Base-by-base conservation (phyloP, 92 coral and sea anemone genomes). In the Palythoa grandiflora region DNA sequence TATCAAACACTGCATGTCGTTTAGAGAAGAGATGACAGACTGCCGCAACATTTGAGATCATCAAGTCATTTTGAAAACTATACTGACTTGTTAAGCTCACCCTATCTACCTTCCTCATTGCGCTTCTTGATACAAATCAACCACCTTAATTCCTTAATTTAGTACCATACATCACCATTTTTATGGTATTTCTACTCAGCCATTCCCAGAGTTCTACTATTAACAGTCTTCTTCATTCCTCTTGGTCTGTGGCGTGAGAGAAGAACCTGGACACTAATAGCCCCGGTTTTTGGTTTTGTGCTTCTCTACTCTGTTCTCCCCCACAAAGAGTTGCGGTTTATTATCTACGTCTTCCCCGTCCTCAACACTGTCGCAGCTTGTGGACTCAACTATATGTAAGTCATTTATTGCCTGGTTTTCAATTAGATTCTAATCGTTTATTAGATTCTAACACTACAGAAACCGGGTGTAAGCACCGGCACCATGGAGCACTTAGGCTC, bases 121-220 rank as follows among this genome's bases (percentile, higher is more conserved):
- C 50, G 3, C 50, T 8, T 1, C 50, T 8, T 28, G 28, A 0
- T 44, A 44, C 5, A 44, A 2, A 44, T 44, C 50, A 44, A 3
- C 4, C 50, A 44, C 50, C 6, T 44, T 44, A 4, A 44, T 16
- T 92, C 94, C 94, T 94, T 95, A 21, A 95, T 86, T 12, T n/a
- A 8, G 1, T 39, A n/a, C 2, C 85, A 96, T 98, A 96, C 99
- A 73, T 94, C 92, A 15, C 99, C 99, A 59, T 96, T 96, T 65
- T 85, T 95, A 3, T 97, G 99, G 99, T 97, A 97, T 55, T 94
- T 97, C 65, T 97, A 95, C 87, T 95, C 99, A 12, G 99, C 93
- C 19, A 90, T 97, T n/a, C 99, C 99, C 37, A 86, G 99, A 89
- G 93, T 94, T 38, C 88, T 97, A 17, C 84, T 97, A 14, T 96